A percentile compares a stretch with the other conserved stretches of the same genome.
Conservation (phyloP, 2,113 vertebrate genomes). For the Tenrec ecaudatus region DNA sequence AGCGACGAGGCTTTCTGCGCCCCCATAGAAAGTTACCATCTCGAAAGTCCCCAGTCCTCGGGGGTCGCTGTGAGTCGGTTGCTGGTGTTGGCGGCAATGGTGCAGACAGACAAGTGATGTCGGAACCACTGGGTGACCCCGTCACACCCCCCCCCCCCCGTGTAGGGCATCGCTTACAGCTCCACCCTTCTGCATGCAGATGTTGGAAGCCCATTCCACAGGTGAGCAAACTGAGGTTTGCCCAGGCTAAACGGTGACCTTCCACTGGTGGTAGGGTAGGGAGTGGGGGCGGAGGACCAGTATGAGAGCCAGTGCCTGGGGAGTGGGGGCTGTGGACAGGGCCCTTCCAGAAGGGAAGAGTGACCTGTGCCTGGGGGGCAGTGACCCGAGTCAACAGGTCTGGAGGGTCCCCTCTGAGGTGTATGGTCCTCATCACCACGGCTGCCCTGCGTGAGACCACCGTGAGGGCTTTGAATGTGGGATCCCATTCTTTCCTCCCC, state of each 20-base stretch:
- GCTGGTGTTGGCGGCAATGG: neutral
- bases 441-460: neutral
- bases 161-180: neutral
- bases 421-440: neutral
- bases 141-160: accelerated
- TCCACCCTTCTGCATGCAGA: neutral
- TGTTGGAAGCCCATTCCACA: neutral
- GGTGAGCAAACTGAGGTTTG: neutral
- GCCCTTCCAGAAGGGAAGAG: neutral
- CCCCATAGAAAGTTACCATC: too few relatives aligned
- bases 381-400: neutral
- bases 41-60: too few relatives aligned
- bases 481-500: too few relatives aligned
- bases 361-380: neutral
- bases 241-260: neutral
- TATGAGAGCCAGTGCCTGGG: too few relatives aligned
- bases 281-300: neutral
- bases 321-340: neutral
- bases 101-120: neutral
- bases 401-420: neutral
- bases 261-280: neutral
- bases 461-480: too few relatives aligned
- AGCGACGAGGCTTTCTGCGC: too few relatives aligned
- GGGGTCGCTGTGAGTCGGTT: too few relatives aligned
- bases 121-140: neutral